Evolutionary conservation across 2,797 vertebrate species (phyloP).

Genomic region (Anas capensis): DNA sequence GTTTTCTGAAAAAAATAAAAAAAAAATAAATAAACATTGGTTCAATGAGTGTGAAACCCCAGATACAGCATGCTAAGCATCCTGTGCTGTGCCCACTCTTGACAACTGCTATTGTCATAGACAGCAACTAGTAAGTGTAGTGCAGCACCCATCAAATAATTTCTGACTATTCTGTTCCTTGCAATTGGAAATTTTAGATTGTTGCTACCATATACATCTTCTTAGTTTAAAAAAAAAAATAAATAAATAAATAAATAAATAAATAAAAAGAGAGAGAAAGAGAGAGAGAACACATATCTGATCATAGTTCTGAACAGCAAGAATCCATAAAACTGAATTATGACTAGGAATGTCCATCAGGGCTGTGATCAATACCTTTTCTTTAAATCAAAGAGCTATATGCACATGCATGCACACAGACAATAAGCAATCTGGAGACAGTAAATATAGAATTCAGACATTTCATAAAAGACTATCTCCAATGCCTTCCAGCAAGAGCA

Average conservation of each 20-base stretch:
- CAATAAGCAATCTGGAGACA: background rate
- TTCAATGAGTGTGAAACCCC: background rate
- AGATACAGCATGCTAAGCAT: background rate
- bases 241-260: too few species aligned
- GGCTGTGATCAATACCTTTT: background rate
- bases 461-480: background rate
- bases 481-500: background rate
- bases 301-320: background rate
- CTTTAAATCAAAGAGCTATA: background rate
- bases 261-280: too few species aligned
- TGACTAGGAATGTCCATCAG: background rate
- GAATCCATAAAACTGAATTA: background rate
- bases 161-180: background rate
- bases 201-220: background rate
- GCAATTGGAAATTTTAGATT: conserved; percentile 10
- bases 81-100: background rate
- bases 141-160: background rate
- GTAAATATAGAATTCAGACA: background rate
- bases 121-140: background rate
- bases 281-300: background rate
- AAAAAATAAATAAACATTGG: background rate
- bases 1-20: background rate
- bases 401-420: background rate
- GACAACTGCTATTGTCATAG: background rate
- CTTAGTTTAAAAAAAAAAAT: background rate